phyloP scores from a whole-genome alignment of 2,113 vertebrate genomes.

The Erinaceus europaeus region DNA sequence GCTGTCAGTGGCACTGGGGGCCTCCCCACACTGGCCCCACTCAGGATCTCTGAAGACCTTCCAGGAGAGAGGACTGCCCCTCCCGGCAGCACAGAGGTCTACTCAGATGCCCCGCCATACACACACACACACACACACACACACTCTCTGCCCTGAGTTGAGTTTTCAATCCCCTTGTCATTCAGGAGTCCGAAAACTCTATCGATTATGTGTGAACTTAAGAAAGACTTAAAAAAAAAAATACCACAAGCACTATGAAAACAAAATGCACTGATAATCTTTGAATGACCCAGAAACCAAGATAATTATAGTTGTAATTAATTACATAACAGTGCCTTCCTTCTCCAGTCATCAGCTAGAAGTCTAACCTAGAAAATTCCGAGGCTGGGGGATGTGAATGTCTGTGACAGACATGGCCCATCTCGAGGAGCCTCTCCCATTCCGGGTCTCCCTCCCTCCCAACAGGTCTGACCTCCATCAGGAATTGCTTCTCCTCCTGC shows the following conservation, averaged over 20 bases:
- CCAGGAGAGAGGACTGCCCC: too few relatives aligned
- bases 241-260: slow-evolving; percentile 65
- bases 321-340: slow-evolving; percentile 73
- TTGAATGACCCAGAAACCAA: slow-evolving; percentile 76
- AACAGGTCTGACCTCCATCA: slow-evolving; percentile 29
- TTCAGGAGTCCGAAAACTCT: slow-evolving; percentile 40
- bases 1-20: too few relatives aligned
- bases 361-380: slow-evolving; percentile 69
- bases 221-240: slow-evolving; percentile 30
- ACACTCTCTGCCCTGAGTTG: background rate
- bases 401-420: background rate
- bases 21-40: too few relatives aligned
- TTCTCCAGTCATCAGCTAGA: slow-evolving; percentile 59
- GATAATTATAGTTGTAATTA: slow-evolving; percentile 79
- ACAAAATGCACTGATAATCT: slow-evolving; percentile 77
- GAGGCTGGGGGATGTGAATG: slow-evolving; percentile 58
- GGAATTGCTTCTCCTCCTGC: slow-evolving; percentile 54
- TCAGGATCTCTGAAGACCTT: too few relatives aligned
- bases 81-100: too few relatives aligned
- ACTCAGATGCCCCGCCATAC: too few relatives aligned
- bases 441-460: slow-evolving; percentile 47
- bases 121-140: too few relatives aligned
- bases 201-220: slow-evolving; percentile 63
- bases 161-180: slow-evolving; percentile 24
- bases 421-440: background rate